phyloP scores from a whole-genome alignment of 1,140 invertebrate species.

The Drosophila rhopaloa region DNA sequence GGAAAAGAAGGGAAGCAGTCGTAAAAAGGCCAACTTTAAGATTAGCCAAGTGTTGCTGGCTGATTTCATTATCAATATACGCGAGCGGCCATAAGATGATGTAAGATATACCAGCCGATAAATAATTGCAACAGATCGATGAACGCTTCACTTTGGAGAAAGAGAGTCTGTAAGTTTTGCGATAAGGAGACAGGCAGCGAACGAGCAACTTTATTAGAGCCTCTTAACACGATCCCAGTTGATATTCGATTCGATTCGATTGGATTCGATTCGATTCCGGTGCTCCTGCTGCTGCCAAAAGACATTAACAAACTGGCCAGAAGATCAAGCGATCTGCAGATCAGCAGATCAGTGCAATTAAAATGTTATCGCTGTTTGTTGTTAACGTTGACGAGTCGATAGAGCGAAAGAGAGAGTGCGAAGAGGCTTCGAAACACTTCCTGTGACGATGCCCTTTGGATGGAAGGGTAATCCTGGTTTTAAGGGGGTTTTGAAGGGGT shows the following conservation, averaged over 20 bases:
- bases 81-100: slow-evolving; percentile 67
- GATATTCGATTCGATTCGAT: slow-evolving; percentile 36
- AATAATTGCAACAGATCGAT: slow-evolving; percentile 76
- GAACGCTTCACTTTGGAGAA: slow-evolving; percentile 11
- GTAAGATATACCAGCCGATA: slow-evolving; percentile 75
- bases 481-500: neutral
- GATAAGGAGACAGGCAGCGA: neutral
- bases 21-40: slow-evolving; percentile 48
- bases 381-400: slow-evolving; percentile 64
- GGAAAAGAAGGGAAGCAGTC: neutral
- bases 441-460: slow-evolving; percentile 39
- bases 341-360: slow-evolving; percentile 72
- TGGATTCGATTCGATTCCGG: slow-evolving; percentile 1
- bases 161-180: slow-evolving; percentile 7
- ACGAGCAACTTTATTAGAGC: slow-evolving; percentile 77
- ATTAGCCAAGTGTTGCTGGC: slow-evolving; percentile 67
- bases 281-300: slow-evolving; percentile 64
- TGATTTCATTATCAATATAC: slow-evolving; percentile 62
- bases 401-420: slow-evolving; percentile 18
- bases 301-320: slow-evolving; percentile 77
- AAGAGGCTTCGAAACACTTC: slow-evolving; percentile 46
- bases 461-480: neutral
- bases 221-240: slow-evolving; percentile 70
- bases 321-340: slow-evolving; percentile 60
- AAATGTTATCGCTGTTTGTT: slow-evolving; percentile 81